These are phyloP conservation scores for Tetramorium parvispinum DNA, from an alignment of 1,140 invertebrate genomes.

Conservation along the genomic window DNA sequence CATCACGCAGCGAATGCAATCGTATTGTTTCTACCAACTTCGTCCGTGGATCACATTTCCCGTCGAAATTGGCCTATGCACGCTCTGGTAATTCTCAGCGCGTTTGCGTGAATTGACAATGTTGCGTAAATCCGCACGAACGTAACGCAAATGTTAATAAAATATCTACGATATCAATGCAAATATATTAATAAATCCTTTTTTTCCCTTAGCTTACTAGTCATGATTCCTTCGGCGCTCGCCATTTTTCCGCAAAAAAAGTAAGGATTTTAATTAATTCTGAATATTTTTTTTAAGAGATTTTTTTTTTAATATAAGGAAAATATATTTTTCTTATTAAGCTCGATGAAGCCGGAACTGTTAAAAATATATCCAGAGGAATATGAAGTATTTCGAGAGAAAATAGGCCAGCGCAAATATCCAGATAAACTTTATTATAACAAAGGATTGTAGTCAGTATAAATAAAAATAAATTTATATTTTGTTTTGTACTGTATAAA, in stretches of 20 bases:
- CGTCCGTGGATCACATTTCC: slow-evolving; percentile 9
- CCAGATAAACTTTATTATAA: slow-evolving; percentile 57
- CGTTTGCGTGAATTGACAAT: not conserved
- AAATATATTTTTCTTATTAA: not conserved
- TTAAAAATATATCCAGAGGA: slow-evolving; percentile 45
- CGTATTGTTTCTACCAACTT: slow-evolving; percentile 40
- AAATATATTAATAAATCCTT: not conserved
- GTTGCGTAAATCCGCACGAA: not conserved
- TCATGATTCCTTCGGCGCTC: slow-evolving; percentile 50
- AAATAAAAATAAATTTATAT: slow-evolving; percentile 33
- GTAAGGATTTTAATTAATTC: slow-evolving; percentile 46
- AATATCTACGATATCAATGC: not conserved
- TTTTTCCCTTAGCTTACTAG: slow-evolving; percentile 18
- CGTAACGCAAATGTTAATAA: not conserved
- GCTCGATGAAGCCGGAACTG: slow-evolving; percentile 41
- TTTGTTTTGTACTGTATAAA: not conserved
- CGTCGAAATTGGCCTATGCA: slow-evolving; percentile 24
- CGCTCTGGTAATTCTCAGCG: slow-evolving; percentile 37
- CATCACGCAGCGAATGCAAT: slow-evolving; percentile 20
- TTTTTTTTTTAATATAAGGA: not conserved
- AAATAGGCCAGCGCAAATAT: not conserved
- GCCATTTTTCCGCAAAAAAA: slow-evolving; percentile 58
- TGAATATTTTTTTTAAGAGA: not conserved
- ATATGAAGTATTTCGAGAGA: slow-evolving; percentile 51
- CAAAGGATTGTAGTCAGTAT: slow-evolving; percentile 50